Evolutionary conservation across 2,888 invertebrate species (phyloP).

Genomic region (Spilarctia lutea): DNA sequence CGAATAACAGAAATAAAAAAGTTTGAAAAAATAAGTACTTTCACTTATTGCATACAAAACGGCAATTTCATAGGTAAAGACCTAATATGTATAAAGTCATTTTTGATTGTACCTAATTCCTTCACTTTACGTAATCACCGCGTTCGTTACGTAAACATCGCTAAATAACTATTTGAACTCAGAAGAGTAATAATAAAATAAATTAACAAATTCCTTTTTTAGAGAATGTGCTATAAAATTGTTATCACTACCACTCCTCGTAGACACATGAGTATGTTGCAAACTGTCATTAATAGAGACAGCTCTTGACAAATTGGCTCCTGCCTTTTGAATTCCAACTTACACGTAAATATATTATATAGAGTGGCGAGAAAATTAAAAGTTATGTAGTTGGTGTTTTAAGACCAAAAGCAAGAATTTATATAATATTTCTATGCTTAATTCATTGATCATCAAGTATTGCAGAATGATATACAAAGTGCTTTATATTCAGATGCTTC

Average conservation of each 20-base stretch:
- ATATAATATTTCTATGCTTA: background rate
- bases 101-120: background rate
- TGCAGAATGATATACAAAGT: background rate
- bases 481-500: background rate
- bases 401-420: background rate
- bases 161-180: background rate
- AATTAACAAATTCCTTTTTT: background rate
- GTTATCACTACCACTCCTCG: background rate
- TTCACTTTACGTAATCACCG: background rate
- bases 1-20: no score
- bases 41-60: no score
- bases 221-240: background rate
- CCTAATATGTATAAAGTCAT: background rate
- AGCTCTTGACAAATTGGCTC: background rate
- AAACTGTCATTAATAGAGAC: background rate
- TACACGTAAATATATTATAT: background rate
- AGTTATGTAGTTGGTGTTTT: background rate
- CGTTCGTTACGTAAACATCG: background rate
- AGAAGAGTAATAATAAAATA: background rate
- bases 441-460: background rate
- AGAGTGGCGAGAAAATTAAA: background rate
- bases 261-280: background rate
- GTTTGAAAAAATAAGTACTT: no score
- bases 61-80: no score
- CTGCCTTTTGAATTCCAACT: background rate